phyloP scores from a whole-genome alignment of 2,888 invertebrate species.

The Drosophila sordidapex region DNA sequence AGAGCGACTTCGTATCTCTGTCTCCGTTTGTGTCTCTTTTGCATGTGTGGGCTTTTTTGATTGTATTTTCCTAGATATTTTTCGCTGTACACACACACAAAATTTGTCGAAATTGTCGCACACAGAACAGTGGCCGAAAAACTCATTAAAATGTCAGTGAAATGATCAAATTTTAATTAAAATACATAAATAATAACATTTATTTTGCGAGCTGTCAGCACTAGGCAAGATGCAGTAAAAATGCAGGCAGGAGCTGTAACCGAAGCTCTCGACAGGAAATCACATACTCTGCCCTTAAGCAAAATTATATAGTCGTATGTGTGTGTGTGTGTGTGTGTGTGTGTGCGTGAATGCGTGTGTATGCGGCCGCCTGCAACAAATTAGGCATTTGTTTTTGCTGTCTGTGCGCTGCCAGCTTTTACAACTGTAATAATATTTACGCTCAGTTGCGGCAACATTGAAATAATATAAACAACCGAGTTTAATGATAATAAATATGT shows the following conservation, averaged over 20 bases:
- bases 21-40: conserved; percentile 21
- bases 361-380: conserved; percentile 12
- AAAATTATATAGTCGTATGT: conserved; percentile 12
- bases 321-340: not conserved
- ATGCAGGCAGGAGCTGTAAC: conserved; percentile 19
- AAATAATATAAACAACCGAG: conserved; percentile 70
- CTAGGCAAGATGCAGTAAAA: conserved; percentile 48
- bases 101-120: conserved; percentile 46
- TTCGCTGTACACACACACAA: conserved; percentile 43
- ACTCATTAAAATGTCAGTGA: conserved; percentile 77
- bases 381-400: conserved; percentile 53
- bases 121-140: conserved; percentile 46
- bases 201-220: conserved; percentile 54
- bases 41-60: conserved; percentile 47
- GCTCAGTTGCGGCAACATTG: conserved; percentile 63
- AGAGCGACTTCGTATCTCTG: not conserved
- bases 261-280: conserved; percentile 13
- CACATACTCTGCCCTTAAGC: conserved; percentile 33
- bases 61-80: conserved; percentile 51
- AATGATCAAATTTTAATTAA: conserved; percentile 79
- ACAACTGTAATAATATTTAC: conserved; percentile 71
- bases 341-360: conserved; percentile 5
- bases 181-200: conserved; percentile 75
- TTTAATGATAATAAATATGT: conserved; percentile 68
- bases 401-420: conserved; percentile 24